phyloP scores from a whole-genome alignment of 2,113 vertebrate genomes.

The Columba janthina region DNA sequence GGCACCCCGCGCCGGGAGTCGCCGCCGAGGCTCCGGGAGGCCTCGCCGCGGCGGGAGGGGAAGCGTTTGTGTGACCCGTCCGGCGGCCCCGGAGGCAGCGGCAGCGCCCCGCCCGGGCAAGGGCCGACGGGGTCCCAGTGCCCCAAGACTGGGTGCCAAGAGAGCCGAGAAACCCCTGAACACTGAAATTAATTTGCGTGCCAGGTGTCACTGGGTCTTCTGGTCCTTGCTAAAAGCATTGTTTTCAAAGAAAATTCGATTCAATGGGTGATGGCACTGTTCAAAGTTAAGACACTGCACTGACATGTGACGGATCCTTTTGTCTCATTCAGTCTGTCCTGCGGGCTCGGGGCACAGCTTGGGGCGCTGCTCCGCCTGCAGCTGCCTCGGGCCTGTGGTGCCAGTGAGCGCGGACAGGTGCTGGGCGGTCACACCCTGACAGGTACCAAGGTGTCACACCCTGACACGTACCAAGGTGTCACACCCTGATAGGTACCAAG shows the following conservation, averaged over 20 bases:
- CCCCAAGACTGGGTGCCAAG: fast-evolving
- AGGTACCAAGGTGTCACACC: no score
- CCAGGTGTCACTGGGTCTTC: background rate
- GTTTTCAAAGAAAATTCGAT: fast-evolving
- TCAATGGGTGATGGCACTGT: fast-evolving
- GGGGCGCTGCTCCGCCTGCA: background rate
- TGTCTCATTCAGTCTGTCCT: background rate
- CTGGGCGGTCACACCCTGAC: no score
- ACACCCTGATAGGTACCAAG: no score
- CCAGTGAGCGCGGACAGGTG: no score
- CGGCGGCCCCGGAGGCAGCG: background rate
- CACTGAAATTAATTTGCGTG: fast-evolving
- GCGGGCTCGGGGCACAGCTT: no score
- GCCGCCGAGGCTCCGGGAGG: background rate
- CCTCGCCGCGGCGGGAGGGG: background rate
- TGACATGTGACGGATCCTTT: fast-evolving
- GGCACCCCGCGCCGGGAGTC: background rate
- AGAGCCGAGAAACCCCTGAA: fast-evolving
- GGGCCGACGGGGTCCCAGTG: no score
- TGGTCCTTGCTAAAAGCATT: no score
- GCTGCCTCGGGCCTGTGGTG: background rate
- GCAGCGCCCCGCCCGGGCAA: background rate
- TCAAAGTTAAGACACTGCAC: fast-evolving
- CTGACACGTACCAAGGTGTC: no score
- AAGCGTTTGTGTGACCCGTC: background rate